Conservation (phyloP, 2,888 invertebrate genomes). For the Pseudococcus longispinus region DNA sequence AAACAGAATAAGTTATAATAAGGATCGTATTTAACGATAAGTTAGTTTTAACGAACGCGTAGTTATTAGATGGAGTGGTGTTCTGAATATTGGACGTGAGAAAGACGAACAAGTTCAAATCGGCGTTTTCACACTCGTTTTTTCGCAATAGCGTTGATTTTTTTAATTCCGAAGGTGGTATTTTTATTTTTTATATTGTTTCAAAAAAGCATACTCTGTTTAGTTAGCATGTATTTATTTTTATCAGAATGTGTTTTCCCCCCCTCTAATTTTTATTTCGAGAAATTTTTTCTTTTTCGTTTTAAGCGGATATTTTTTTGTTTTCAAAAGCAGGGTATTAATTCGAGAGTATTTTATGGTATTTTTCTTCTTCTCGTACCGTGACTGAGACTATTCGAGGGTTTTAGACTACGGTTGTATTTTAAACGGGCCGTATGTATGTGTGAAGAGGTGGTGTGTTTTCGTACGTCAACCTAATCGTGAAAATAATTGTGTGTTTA, state of each 20-base stretch:
- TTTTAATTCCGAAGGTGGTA: background rate
- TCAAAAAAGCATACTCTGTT: background rate
- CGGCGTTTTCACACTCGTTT: background rate
- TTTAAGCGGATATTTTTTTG: background rate
- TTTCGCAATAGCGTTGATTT: background rate
- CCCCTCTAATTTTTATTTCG: background rate
- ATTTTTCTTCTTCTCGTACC: background rate
- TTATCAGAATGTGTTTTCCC: background rate
- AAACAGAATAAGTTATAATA: background rate
- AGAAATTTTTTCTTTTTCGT: background rate
- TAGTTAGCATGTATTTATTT: background rate
- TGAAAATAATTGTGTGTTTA: background rate
- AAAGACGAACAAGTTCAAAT: background rate
- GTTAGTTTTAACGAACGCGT: background rate
- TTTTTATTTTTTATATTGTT: background rate
- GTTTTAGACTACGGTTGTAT: background rate
- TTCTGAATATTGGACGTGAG: background rate
- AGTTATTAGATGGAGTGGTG: background rate
- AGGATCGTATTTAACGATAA: background rate
- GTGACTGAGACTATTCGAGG: background rate
- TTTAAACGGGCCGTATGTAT: background rate
- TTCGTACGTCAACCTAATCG: no score
- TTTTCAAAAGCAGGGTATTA: background rate
- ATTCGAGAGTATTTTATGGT: background rate
- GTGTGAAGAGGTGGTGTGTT: background rate